Evolutionary conservation across 2,797 vertebrate species (phyloP), one percentile per base, ranked within the genome.

Genomic region (Gymnoscopelus microlampas): DNA sequence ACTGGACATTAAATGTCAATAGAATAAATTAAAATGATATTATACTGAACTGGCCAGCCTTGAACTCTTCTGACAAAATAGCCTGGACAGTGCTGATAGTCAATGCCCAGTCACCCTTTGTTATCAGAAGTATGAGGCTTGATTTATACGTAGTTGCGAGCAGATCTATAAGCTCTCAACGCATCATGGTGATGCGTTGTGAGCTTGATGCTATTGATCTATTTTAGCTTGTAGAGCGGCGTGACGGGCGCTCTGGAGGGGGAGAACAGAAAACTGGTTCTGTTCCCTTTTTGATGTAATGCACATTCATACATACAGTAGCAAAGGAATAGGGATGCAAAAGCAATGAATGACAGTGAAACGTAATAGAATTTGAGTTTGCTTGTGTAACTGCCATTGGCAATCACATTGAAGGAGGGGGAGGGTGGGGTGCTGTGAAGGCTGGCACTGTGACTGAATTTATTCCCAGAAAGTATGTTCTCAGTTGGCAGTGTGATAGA

Each of bases 361-460:
- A 13, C 35, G 24, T 11, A 53, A 53, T 32, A 53, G 12, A 60
- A 26, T 53, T 6, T 48, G 19, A 56, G 35, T 70, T 63, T 70
- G 53, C 23, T 14, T 50, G 49, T 63, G 53, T 55, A 51, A 70
- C 39, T 47, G 53, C 68, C 15, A 10, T 24, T 53, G 15, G 54
- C 63, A 56, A 9, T 66, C 53, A 39, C 32, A 66, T n/a, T 7
- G 24, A 19, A 63, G 13, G 24, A 35, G 14, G n/a, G 4, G 10
- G 15, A 44, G 63, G 26, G 6, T 15, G 11, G 5, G 51, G 15
- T 5, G 39, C 39, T 44, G 39, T 44, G 60, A 26, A 56, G 26
- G 47, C 9, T 14, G 26, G n/a, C 15, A 35, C 56, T 23, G 2
- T 23, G 9, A 29, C 50, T 60, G 50, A 29, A 48, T 60, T 53